Evolutionary conservation across 2,888 invertebrate species (phyloP), one percentile per base, ranked within the genome.

Genomic region (Sclerodermus sp.): DNA sequence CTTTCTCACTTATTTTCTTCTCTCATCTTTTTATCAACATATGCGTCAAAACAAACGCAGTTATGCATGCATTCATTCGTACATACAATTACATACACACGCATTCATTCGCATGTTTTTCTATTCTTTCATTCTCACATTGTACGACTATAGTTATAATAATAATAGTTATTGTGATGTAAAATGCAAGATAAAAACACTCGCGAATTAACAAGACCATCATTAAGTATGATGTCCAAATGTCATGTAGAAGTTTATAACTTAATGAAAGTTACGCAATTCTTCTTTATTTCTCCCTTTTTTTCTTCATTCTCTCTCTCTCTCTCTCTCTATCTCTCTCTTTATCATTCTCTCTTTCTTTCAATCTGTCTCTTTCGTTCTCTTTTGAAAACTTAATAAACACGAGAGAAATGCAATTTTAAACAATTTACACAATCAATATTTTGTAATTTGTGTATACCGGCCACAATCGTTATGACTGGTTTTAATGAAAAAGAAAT

Each of bases 91-190:
- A 39, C 44, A 49, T 47, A 48, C 40, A 18, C 49, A 36, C 52
- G 45, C 51, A 54, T 45, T 40, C 42, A 32, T 31, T 42, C 53
- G 44, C 29, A 37, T 23, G n/a, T n/a, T 3, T 30, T 31, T 39
- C 14, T 6, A 15, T 12, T 13, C 14, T 5, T 23, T 17, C 40
- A 49, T 29, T 13, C 45, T 51, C 46, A 45, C 55, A 36, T 57
- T 53, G 57, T 67, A 60, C 58, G 56, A 54, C 58, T 62, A 64
- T 58, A 57, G 62, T 64, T 67, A 64, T 61, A 54, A 67, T 66
- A 64, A 60, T 58, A 55, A 53, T 62, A 66, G 56, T 63, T 59
- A 63, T 56, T 64, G 70, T 68, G 66, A 71, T 71, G 70, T 69
- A 58, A 71, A 67, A 69, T 55, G 53, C 60, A 64, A 64, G 52